A percentile compares a stretch with the other conserved stretches of the same genome.
These are phyloP conservation scores for Calidris pygmaea DNA, from an alignment of 2,113 vertebrate genomes.

Conservation along the genomic window DNA sequence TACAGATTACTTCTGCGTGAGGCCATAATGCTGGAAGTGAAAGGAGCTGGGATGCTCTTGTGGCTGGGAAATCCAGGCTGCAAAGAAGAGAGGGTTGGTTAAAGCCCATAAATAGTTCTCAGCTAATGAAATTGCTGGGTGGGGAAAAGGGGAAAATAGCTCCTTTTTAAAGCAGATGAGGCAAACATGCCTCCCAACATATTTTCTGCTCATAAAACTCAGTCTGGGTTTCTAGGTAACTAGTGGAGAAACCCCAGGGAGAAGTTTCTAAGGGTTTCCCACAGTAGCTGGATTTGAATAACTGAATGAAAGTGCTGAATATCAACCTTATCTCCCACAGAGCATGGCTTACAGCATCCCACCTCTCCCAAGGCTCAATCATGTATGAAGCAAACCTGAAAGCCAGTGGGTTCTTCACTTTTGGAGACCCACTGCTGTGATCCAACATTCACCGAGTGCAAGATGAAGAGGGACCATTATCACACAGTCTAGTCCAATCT, in stretches of 20 bases:
- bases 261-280: background rate
- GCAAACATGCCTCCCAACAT: conserved; percentile 27
- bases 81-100: background rate
- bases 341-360: background rate
- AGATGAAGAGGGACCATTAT: background rate
- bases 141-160: background rate
- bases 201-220: conserved; percentile 63
- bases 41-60: background rate
- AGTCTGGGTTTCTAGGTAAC: conserved; percentile 58
- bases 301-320: background rate
- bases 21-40: background rate
- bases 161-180: conserved; percentile 39
- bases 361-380: background rate
- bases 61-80: conserved; percentile 16
- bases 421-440: background rate
- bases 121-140: conserved; percentile 52
- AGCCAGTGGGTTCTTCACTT: fast-evolving
- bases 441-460: background rate
- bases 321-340: background rate
- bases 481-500: background rate
- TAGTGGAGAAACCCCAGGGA: background rate
- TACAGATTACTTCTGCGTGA: conserved; percentile 41
- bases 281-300: background rate
- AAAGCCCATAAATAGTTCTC: conserved; percentile 57
- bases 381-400: background rate